Base-by-base conservation (phyloP, 2,888 invertebrate genomes). In the Hoplodrina ambigua region DNA sequence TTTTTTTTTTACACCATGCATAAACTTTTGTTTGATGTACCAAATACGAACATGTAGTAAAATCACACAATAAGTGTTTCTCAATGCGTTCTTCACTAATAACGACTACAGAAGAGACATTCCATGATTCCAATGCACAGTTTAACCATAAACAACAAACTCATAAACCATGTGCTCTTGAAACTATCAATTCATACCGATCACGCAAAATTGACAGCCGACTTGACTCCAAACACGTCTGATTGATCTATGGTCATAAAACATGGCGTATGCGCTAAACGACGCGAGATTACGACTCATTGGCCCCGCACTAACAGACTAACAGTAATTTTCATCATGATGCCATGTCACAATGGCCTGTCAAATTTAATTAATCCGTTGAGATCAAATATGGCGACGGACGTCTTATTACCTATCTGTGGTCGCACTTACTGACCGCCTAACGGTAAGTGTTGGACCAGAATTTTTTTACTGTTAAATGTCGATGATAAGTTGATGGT, bases 401-500 rank as follows among this genome's bases (percentile, higher is more conserved):
- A 49, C 57, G 25, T 77, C 72, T 77, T 83, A 85, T 85, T 85
- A 83, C 80, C 82, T 83, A 83, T 81, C 82, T 83, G 37, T 75
- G 76, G 66, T 78, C 82, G 85, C 82, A 75, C 76, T 78, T 76
- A 78, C 83, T 84, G 88, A 86, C 87, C 82, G 72, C 56, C 25
- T 92, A 92, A 92, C 93, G 92, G 92, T 91, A 85, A 77, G 62
- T 72, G 80, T 80, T 84, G 87, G 87, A 85, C 88, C 89, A 89
- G 89, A 87, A 88, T 91, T 89, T 89, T 81, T 89, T 91, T 90
- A 92, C 92, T 89, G 92, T 92, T 92, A 91, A 91, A 89, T 85
- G 86, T 87, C 88, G 85, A 78, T 71, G 84, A 77, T 84, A 84
- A 83, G 82, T 83, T 83, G 87, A 89, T 87, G 87, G 88, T 87